Percentiles rank a stretch among this genome's conserved stretches.
Conservation (phyloP, 2,113 vertebrate species). For the Pseudorhombus dupliciocellatus region DNA sequence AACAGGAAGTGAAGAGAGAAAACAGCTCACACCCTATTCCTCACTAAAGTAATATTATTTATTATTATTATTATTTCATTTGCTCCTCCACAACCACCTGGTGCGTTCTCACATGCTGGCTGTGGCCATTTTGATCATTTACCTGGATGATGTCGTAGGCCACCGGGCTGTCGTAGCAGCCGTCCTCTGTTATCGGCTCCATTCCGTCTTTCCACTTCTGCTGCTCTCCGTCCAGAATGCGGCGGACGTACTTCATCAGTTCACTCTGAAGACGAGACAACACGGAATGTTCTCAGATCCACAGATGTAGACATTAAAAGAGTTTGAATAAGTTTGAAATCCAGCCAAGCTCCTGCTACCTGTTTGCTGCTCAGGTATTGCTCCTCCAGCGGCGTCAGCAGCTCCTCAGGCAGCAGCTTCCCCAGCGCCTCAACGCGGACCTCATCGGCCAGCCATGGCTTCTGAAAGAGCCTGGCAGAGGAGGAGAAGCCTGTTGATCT, state of each 20-base stretch:
- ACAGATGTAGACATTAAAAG: too few species aligned
- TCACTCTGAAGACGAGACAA: conserved; percentile 41
- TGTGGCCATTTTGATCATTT: background rate
- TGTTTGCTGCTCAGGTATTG: conserved; percentile 79
- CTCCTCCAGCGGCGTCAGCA: conserved; percentile 79
- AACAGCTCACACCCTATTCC: too few species aligned
- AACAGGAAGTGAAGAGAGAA: background rate
- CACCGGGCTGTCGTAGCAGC: conserved; percentile 82
- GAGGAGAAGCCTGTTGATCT: background rate
- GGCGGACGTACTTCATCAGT: conserved; percentile 64
- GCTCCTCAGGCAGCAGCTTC: conserved; percentile 79
- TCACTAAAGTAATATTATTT: too few species aligned
- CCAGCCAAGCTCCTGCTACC: conserved; percentile 72
- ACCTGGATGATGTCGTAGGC: conserved; percentile 91
- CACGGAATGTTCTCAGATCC: too few species aligned
- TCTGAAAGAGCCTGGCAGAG: conserved; percentile 83
- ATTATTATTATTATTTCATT: too few species aligned
- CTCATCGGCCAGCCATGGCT: conserved; percentile 68
- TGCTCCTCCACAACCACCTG: too few species aligned
- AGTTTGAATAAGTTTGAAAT: background rate
- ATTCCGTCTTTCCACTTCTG: conserved; percentile 77
- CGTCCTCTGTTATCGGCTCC: conserved; percentile 77
- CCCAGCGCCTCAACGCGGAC: conserved; percentile 78
- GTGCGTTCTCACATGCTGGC: too few species aligned
- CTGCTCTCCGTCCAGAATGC: conserved; percentile 78